phyloP scores from a whole-genome alignment of 2,888 invertebrate genomes.

The Alloplasta piceator region DNA sequence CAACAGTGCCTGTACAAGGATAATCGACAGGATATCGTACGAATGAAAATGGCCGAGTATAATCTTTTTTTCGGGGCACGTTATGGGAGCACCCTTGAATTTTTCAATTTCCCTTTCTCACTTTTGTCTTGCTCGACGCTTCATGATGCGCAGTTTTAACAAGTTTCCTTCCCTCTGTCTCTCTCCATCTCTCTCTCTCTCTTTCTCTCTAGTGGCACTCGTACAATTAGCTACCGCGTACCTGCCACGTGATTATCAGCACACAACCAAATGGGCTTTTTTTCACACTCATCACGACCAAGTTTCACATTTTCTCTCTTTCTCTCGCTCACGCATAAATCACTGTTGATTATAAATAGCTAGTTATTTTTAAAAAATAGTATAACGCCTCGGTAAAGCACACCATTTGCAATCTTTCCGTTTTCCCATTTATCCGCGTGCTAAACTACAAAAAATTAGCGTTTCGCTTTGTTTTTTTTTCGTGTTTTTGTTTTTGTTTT shows the following conservation, averaged over 20 bases:
- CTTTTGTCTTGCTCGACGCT: not conserved
- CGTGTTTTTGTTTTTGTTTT: constrained; percentile 59
- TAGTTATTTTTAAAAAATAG: constrained; percentile 78
- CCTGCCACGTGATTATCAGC: constrained; percentile 58
- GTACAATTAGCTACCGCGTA: constrained; percentile 58
- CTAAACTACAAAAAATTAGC: constrained; percentile 70
- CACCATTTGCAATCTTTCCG: constrained; percentile 56
- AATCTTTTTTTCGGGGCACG: constrained; percentile 21
- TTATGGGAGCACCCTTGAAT: constrained; percentile 48
- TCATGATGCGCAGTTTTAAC: constrained; percentile 14
- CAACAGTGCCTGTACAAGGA: constrained; percentile 50
- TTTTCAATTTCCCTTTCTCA: not conserved
- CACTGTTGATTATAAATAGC: constrained; percentile 76
- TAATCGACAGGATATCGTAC: constrained; percentile 39
- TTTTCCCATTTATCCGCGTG: constrained; percentile 62
- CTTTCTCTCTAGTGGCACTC: constrained; percentile 19
- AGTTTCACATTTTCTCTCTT: constrained; percentile 28
- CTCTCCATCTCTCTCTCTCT: not conserved
- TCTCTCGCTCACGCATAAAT: constrained; percentile 13
- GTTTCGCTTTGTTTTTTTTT: constrained; percentile 63
- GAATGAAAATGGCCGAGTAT: constrained; percentile 35
- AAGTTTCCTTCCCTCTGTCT: constrained; percentile 25
- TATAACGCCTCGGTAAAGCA: constrained; percentile 72
- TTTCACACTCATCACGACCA: constrained; percentile 50
- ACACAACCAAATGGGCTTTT: constrained; percentile 32